Base-by-base conservation (phyloP, 2,113 vertebrate genomes). In the Paraplagusia blochii region DNA sequence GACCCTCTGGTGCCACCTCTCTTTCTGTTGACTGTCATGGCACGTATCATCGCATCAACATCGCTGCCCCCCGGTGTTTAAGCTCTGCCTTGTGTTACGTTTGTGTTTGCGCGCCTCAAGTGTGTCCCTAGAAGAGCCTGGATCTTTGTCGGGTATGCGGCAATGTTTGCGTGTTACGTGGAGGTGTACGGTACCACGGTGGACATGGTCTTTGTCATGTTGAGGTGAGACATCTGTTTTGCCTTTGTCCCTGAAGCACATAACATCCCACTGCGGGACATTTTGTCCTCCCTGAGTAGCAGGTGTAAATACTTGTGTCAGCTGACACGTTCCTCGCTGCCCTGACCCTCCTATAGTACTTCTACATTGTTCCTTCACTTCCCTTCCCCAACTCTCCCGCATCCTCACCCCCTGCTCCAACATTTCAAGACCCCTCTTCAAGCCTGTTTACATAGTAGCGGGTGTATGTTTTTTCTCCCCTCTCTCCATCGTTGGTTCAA, bases 401-500 rank as follows among this genome's bases (percentile, higher is more conserved):
- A 56, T 59, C 69, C 69, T 34, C 16, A 29, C 22, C 22, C 36
- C 16, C 22, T 4, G 3, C 22, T 72, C 22, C 53, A 53, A 56
- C 50, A 56, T 78, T 67, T 54, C 61, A 77, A 83, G 71, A 85
- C 75, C 81, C 83, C 66, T 79, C 63, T 69, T 61, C 79, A 60
- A 75, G 77, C 76, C 39, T 91, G 88, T 91, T 91, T 91, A 91
- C 76, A 88, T 57, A 74, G 79, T 66, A 74, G 54, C 43, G 82
- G 72, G 82, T 69, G 75, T 84, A 84, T 80, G 77, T 69, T 83
- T 81, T 80, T 78, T 85, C 80, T 85, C 78, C 67, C n/a, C n/a
- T n/a, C 61, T 59, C 77, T 79, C 68, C 54, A 62, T 80, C 72
- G 55, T n/a, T 36, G 34, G n/a, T 70, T 69, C 53, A 61, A 81